These are phyloP conservation scores for Eupeodes corollae DNA, from an alignment of 1,140 invertebrate genomes.

Conservation along the genomic window DNA sequence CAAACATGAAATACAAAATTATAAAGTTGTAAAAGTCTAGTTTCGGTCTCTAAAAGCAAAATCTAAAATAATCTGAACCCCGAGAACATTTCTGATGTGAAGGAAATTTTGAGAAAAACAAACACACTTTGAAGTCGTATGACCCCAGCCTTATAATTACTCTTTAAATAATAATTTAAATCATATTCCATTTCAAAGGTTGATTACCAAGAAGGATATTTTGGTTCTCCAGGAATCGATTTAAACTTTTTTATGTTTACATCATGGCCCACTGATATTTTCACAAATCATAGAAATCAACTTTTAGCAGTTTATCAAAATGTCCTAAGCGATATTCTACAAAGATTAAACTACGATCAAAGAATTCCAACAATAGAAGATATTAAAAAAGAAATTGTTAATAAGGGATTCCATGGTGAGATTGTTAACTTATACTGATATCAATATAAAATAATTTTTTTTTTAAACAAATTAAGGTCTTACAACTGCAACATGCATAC, in stretches of 20 bases:
- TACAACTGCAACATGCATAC: conserved; percentile 5
- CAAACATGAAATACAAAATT: too few species aligned
- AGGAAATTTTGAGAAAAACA: too few species aligned
- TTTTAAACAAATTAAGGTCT: conserved; percentile 3
- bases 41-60: conserved; percentile 1
- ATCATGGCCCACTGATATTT: conserved; percentile 8
- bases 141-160: too few species aligned
- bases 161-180: neutral
- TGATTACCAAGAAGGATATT: conserved; percentile 15
- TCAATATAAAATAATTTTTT: neutral
- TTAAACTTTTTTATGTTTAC: conserved; percentile 12
- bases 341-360: conserved; percentile 23
- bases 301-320: conserved; percentile 33
- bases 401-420: conserved; percentile 20
- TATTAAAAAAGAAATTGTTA: conserved; percentile 17
- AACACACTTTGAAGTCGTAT: too few species aligned
- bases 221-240: conserved; percentile 14
- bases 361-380: conserved; percentile 24
- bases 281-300: conserved; percentile 14
- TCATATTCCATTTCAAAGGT: conserved; percentile 5
- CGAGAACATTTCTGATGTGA: too few species aligned
- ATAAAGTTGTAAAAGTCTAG: too few species aligned
- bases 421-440: neutral
- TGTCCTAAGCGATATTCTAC: conserved; percentile 24
- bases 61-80: neutral